A percentile compares a stretch with the other conserved stretches of the same genome.
Conservation (phyloP, 92 coral and sea anemone species). For the Porites divaricata region DNA sequence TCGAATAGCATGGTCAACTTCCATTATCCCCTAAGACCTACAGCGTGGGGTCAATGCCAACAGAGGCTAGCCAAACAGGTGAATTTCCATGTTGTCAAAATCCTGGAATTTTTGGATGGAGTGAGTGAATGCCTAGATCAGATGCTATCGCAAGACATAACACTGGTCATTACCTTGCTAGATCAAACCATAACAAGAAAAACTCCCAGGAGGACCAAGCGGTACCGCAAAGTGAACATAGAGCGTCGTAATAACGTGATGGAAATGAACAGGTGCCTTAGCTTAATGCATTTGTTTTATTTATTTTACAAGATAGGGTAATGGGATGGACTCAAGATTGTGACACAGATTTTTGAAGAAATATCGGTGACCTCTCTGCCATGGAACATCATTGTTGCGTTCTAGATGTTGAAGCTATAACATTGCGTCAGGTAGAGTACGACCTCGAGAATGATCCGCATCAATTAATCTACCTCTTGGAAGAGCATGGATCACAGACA, state of each 20-base stretch:
- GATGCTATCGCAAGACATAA: not conserved
- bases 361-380: not conserved
- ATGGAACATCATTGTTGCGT: not conserved
- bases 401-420: not conserved
- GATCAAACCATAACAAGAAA: not conserved
- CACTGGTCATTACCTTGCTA: not conserved
- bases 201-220: not conserved
- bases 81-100: not conserved
- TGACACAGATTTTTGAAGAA: not conserved
- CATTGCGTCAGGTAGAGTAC: not conserved
- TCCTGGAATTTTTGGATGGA: not conserved
- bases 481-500: not conserved
- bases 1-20: too few species aligned
- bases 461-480: not conserved
- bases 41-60: not conserved
- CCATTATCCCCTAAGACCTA: not conserved
- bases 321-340: not conserved
- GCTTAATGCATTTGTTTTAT: not conserved
- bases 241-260: not conserved
- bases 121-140: not conserved
- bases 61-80: not conserved
- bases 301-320: not conserved
- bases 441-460: not conserved
- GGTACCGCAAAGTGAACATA: not conserved
- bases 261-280: constrained; percentile 1